Evolutionary conservation across 1,140 invertebrate genomes (phyloP).

Genomic region (Yoshiicerus persimilis): DNA sequence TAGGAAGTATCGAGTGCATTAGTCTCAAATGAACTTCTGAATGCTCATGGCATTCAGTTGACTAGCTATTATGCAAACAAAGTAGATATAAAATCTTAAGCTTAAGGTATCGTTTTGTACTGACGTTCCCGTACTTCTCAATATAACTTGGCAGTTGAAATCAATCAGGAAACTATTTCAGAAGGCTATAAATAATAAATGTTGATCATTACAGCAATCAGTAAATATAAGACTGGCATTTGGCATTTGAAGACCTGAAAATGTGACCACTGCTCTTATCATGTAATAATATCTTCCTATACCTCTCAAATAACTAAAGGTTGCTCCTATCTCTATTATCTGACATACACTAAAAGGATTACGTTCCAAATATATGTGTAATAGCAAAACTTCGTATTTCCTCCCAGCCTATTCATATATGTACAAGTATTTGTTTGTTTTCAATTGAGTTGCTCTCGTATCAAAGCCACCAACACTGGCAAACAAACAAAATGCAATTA

Average conservation of each 20-base stretch:
- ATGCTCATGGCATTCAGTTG: slow-evolving; percentile 8
- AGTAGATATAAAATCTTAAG: not conserved
- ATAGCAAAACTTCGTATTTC: no score
- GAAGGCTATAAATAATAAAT: not conserved
- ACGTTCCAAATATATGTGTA: no score
- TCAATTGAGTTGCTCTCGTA: not conserved
- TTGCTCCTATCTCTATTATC: not conserved
- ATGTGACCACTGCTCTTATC: not conserved
- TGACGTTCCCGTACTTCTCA: not conserved
- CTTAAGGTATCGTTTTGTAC: not conserved
- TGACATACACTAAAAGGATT: not conserved
- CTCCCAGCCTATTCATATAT: no score
- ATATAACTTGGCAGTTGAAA: not conserved
- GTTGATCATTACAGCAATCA: not conserved
- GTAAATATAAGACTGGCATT: not conserved
- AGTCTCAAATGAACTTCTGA: not conserved
- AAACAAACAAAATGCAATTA: not conserved
- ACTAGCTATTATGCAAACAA: not conserved
- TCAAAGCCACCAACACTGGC: not conserved
- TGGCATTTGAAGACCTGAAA: not conserved
- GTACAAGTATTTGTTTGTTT: not conserved
- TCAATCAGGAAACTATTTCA: not conserved
- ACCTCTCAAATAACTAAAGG: no score
- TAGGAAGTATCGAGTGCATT: not conserved
- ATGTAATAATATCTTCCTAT: not conserved